These are phyloP conservation scores for Dusona sp. DNA, from an alignment of 2,888 invertebrate species.

Conservation along the genomic window DNA sequence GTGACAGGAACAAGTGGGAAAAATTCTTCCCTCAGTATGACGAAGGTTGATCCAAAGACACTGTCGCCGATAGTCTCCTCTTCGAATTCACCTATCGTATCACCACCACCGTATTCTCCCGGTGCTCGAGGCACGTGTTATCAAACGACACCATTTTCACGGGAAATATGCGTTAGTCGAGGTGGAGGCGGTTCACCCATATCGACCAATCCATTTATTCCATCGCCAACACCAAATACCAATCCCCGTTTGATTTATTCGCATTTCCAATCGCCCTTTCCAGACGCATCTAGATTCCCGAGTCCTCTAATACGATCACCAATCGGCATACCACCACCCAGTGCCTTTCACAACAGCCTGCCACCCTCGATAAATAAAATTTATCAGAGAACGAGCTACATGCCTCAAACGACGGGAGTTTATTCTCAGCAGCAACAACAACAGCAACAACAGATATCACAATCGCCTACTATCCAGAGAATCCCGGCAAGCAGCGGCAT, in stretches of 20 bases:
- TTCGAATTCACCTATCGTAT: constrained; percentile 79
- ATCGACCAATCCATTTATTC: constrained; percentile 83
- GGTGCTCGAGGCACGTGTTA: constrained; percentile 75
- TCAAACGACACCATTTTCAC: constrained; percentile 75
- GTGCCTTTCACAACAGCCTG: constrained; percentile 83
- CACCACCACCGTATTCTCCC: constrained; percentile 81
- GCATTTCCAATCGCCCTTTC: constrained; percentile 78
- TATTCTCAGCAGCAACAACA: constrained; percentile 61
- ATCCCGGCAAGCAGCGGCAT: constrained; percentile 81
- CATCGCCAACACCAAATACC: constrained; percentile 83
- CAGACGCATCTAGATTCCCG: constrained; percentile 78
- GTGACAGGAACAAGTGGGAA: constrained; percentile 63
- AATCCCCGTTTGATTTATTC: constrained; percentile 82
- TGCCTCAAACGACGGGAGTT: constrained; percentile 76
- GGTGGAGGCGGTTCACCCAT: constrained; percentile 77
- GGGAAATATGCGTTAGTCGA: constrained; percentile 78
- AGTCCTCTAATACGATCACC: constrained; percentile 82
- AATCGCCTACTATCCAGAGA: constrained; percentile 81
- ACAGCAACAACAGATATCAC: constrained; percentile 66
- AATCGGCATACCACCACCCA: constrained; percentile 80
- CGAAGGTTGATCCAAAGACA: constrained; percentile 87
- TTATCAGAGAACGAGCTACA: constrained; percentile 81
- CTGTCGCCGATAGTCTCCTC: constrained; percentile 85
- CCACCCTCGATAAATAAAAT: constrained; percentile 83
- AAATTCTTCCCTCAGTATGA: constrained; percentile 78